Conservation (phyloP, 1,140 invertebrate genomes). For the Macrobrachium nipponense region DNA sequence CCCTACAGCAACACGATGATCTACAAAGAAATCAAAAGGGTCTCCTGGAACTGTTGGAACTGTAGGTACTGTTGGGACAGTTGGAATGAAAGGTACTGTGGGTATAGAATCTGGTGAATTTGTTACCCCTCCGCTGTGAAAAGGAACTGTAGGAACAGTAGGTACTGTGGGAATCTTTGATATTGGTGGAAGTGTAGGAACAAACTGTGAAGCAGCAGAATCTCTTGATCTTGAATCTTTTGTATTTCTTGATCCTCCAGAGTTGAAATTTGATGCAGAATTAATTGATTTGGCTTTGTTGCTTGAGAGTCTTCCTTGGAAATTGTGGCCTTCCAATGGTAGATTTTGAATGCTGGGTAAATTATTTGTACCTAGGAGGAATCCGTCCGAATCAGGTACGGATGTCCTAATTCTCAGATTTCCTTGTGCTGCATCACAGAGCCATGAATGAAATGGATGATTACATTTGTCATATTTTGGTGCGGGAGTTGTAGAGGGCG, state of each 20-base stretch:
- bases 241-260: background rate
- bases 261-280: background rate
- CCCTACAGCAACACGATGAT: too few species aligned
- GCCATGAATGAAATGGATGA: slow-evolving; percentile 56
- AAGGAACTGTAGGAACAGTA: slow-evolving; percentile 5
- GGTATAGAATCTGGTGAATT: too few species aligned
- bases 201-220: background rate
- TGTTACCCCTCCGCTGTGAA: too few species aligned
- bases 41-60: too few species aligned
- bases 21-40: too few species aligned
- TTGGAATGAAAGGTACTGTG: too few species aligned
- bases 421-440: slow-evolving; percentile 15
- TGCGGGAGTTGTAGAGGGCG: background rate
- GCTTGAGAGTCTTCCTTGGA: background rate
- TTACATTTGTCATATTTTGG: slow-evolving; percentile 23
- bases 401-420: background rate
- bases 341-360: background rate
- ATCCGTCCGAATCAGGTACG: too few species aligned
- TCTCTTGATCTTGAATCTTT: background rate
- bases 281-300: background rate
- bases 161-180: slow-evolving; percentile 3
- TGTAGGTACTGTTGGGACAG: too few species aligned
- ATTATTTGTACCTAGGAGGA: background rate
- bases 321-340: background rate
- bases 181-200: background rate